Conservation (phyloP, 2,113 vertebrate species). For the Fulmarus glacialis region DNA sequence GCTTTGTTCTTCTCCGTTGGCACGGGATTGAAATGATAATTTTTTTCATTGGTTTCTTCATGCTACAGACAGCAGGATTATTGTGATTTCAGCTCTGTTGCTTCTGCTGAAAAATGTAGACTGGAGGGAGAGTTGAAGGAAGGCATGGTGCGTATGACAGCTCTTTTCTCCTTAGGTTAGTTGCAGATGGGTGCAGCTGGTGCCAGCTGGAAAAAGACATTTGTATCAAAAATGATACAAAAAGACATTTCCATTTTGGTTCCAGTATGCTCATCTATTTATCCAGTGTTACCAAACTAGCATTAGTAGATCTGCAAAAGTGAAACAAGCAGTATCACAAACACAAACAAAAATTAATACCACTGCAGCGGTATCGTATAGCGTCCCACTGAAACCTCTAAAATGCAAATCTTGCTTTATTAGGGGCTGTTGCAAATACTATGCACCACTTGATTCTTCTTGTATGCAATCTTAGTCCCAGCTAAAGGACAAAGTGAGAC, state of each 20-base stretch:
- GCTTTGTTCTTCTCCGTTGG: neutral
- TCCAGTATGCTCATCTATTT: neutral
- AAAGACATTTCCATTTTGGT: neutral
- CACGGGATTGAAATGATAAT: neutral
- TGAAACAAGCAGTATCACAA: neutral
- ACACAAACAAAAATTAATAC: neutral
- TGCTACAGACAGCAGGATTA: neutral
- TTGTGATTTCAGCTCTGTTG: slow-evolving; percentile 22
- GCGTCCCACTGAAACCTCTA: rapidly evolving
- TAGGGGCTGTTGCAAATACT: neutral
- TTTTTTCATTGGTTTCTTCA: neutral
- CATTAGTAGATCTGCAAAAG: neutral
- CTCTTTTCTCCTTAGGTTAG: neutral
- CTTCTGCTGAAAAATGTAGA: slow-evolving; percentile 16
- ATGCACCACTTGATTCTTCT: neutral
- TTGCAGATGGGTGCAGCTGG: slow-evolving; percentile 43
- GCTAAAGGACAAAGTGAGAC: neutral
- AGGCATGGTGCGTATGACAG: neutral
- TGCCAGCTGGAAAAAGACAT: slow-evolving; percentile 10
- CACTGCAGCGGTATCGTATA: neutral
- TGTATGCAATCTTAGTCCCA: neutral
- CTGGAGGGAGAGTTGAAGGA: slow-evolving; percentile 3
- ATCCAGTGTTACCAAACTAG: neutral
- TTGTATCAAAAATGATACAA: neutral
- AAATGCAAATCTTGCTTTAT: neutral